These are phyloP conservation scores for Eulemur mongoz DNA, from an alignment of 2,797 vertebrate species.

Conservation along the genomic window DNA sequence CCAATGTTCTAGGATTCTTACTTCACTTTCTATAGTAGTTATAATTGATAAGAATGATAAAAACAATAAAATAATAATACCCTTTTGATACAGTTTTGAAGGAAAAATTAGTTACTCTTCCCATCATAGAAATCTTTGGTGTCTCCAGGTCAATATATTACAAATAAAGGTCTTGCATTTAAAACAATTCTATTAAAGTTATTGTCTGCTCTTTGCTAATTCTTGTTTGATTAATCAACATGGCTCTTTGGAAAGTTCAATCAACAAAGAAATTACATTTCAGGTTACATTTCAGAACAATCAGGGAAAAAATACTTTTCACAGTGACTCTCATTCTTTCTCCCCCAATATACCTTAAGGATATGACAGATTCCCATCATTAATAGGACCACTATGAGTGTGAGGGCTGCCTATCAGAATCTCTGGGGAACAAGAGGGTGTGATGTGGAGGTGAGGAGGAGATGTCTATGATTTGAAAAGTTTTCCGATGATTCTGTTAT, in stretches of 20 bases:
- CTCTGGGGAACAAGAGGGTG: neutral
- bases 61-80: neutral
- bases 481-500: neutral
- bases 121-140: neutral
- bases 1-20: neutral
- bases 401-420: neutral
- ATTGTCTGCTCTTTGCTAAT: neutral
- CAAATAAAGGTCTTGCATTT: neutral
- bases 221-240: slow-evolving; percentile 6
- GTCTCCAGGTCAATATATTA: neutral
- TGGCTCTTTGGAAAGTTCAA: neutral
- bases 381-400: neutral
- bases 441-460: neutral
- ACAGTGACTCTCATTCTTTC: neutral
- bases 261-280: slow-evolving; percentile 33
- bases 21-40: neutral
- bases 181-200: neutral
- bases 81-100: slow-evolving; percentile 36
- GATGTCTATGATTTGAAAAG: neutral
- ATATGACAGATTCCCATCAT: neutral
- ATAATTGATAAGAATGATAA: neutral
- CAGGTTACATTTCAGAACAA: slow-evolving; percentile 7
- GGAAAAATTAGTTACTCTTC: neutral
- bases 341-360: neutral
- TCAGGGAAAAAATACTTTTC: neutral